phyloP scores from a whole-genome alignment of 2,113 vertebrate species.

The Plecturocebus donacophilus region DNA sequence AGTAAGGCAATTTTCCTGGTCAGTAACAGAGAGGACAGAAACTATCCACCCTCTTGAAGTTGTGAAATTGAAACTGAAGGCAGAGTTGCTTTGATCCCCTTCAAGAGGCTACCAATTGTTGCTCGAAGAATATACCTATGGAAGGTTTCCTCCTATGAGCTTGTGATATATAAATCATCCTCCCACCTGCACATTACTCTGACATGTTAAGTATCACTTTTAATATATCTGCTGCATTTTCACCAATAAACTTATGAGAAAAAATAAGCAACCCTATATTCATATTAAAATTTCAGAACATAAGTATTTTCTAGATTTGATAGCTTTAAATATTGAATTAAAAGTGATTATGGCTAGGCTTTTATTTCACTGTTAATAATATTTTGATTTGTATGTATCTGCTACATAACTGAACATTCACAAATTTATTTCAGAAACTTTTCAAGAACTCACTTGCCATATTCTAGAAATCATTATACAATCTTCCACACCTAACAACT shows the following conservation, averaged over 20 bases:
- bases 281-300: not conserved
- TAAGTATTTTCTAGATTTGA: not conserved
- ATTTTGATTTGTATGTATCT: not conserved
- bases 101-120: not conserved
- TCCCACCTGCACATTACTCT: not conserved
- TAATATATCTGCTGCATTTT: not conserved
- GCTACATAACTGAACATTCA: not conserved
- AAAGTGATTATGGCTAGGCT: not conserved
- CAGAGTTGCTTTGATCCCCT: not conserved
- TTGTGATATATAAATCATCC: not conserved
- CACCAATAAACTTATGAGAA: not conserved
- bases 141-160: not conserved
- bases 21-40: not conserved
- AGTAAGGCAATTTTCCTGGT: not conserved
- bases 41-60: not conserved
- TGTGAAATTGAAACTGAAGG: not conserved
- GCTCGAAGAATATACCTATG: fast-evolving
- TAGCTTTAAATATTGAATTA: constrained; percentile 1
- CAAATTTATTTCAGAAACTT: not conserved
- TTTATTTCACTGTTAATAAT: not conserved
- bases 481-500: not conserved
- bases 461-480: not conserved
- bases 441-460: not conserved
- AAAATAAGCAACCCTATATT: not conserved
- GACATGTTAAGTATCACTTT: not conserved